Base-by-base conservation (phyloP, 2,797 vertebrate genomes). In the Microctenopoma stevenorrisi region DNA sequence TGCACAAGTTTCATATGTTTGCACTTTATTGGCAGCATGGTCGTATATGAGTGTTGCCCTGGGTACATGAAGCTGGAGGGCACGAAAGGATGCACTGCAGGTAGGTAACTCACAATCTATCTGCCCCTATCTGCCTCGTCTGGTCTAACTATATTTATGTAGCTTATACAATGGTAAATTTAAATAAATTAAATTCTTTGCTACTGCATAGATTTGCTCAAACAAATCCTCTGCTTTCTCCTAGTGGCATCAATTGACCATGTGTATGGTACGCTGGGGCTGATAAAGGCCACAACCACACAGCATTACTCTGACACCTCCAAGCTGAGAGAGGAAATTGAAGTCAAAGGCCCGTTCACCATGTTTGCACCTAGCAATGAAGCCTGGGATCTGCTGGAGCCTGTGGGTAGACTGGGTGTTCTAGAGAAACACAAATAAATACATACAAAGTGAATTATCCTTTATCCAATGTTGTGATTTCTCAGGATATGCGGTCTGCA, bases 361-460 rank as follows among this genome's bases (percentile, higher is more conserved):
- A 95, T 97, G 88, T 99, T 99, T 79, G 95, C 97, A 46, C 98
- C 98, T 0, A 98, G 95, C 68, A 94, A 98, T 13, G 97, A 98
- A 5, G 97, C 97, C 42, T 99, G 98, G 98, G 87, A 95, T 0
- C 73, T 87, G 49, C 72, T 99, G 81, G 87, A 95, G 47, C 8
- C 89, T 52, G 98, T 99, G 94, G 96, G 94, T 93, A 54, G 15
- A 61, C 3, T n/a, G 1, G 8, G 50, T 12, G 35, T 18, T 61
- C 3, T 3, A 22, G 1, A 28, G 2, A 35, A 71, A 30, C 7
- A 11, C 5, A 78, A 38, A 52, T 12, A 2, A 53, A 48, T 64
- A 7, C 22, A 22, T 22, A 22, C 22, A 22, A 22, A 22, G 22
- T 22, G 22, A 22, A 22, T 22, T 22, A 22, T 22, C 22, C 2